A percentile compares a stretch with the other conserved stretches of the same genome.
Conservation (phyloP, 2,888 invertebrate genomes). For the Drosophila monieri region DNA sequence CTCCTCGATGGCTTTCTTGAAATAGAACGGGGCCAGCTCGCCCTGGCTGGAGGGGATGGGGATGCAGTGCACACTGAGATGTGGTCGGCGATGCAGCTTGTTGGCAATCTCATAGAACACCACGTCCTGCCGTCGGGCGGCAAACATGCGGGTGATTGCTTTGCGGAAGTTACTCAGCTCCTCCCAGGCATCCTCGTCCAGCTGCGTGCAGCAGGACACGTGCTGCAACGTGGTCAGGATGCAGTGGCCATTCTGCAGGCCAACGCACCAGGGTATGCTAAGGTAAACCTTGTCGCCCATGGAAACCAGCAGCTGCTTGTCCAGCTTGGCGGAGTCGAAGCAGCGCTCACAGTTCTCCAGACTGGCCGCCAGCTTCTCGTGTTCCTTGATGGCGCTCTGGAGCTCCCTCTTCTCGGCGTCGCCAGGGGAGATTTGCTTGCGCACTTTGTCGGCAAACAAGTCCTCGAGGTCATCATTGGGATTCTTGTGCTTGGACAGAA, state of each 20-base stretch:
- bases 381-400: constrained; percentile 89
- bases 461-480: constrained; percentile 92
- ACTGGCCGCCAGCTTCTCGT: constrained; percentile 88
- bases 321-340: constrained; percentile 90
- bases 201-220: constrained; percentile 89
- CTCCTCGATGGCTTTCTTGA: constrained; percentile 98
- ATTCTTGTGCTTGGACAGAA: constrained; percentile 88
- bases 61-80: constrained; percentile 95
- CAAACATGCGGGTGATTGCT: constrained; percentile 91
- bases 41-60: constrained; percentile 88
- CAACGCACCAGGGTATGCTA: constrained; percentile 91
- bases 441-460: constrained; percentile 91
- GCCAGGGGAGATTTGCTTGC: constrained; percentile 86
- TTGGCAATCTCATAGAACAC: constrained; percentile 96
- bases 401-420: constrained; percentile 87
- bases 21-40: constrained; percentile 96
- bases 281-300: constrained; percentile 93
- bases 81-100: constrained; percentile 89
- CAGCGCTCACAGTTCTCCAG: constrained; percentile 93
- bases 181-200: constrained; percentile 97
- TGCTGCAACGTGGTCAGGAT: constrained; percentile 94
- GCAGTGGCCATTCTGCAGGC: constrained; percentile 93
- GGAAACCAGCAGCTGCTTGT: constrained; percentile 93
- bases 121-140: constrained; percentile 89
- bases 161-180: constrained; percentile 92